Percentiles rank a stretch among this genome's conserved stretches.
phyloP scores from a whole-genome alignment of 2,797 vertebrate genomes.

The Sebastes kiyomatsui region DNA sequence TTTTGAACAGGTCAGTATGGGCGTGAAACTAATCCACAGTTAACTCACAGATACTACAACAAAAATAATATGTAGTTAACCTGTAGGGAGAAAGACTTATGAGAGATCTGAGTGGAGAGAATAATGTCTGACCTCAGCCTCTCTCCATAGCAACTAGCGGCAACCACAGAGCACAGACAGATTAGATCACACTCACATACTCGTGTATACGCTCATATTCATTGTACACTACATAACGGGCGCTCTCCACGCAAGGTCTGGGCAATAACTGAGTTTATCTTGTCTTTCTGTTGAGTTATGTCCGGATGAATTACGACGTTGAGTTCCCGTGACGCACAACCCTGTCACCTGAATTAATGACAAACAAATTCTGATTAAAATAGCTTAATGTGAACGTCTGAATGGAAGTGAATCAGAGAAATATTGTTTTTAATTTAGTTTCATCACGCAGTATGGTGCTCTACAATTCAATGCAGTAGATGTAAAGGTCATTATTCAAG shows the following conservation, averaged over 20 bases:
- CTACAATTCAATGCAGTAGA: neutral
- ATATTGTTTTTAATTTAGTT: neutral
- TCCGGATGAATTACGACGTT: neutral
- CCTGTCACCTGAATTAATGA: neutral
- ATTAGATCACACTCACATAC: slow-evolving; percentile 12
- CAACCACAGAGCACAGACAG: neutral
- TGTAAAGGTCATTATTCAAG: slow-evolving; percentile 30
- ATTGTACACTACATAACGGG: neutral
- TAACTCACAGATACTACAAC: slow-evolving; percentile 6
- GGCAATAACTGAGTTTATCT: neutral
- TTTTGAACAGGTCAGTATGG: slow-evolving; percentile 2
- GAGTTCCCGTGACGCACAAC: neutral
- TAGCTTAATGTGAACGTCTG: neutral
- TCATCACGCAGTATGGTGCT: neutral
- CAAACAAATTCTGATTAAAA: neutral
- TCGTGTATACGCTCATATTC: neutral
- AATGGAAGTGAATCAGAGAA: neutral
- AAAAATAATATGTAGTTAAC: slow-evolving; percentile 16
- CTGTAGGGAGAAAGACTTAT: neutral
- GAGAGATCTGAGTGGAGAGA: neutral
- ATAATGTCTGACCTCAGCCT: slow-evolving; percentile 16
- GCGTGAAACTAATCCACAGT: slow-evolving; percentile 3
- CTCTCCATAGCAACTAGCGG: slow-evolving; percentile 35
- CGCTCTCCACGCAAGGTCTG: neutral
- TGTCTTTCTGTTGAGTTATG: neutral